phyloP scores from a whole-genome alignment of 2,888 invertebrate genomes.

The Diaprepes abbreviatus region DNA sequence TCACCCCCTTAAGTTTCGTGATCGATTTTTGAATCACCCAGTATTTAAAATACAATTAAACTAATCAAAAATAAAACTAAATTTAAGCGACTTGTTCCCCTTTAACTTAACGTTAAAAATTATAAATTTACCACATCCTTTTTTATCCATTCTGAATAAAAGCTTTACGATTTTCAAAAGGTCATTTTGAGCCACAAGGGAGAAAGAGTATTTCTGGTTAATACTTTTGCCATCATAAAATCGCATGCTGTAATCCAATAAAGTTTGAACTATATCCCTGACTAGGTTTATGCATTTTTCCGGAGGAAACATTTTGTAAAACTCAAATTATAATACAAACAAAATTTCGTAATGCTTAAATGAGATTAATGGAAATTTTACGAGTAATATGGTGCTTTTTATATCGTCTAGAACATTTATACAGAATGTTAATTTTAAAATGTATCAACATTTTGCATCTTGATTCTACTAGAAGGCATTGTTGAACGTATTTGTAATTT shows the following conservation, averaged over 20 bases:
- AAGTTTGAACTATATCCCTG: background rate
- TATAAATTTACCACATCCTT: background rate
- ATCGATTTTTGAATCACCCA: no score
- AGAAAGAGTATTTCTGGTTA: background rate
- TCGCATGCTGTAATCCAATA: constrained; percentile 14
- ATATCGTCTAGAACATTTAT: no score
- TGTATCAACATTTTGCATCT: no score
- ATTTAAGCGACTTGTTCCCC: no score
- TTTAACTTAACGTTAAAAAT: background rate
- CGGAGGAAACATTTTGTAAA: background rate
- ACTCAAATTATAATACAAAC: background rate
- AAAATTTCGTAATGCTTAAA: background rate
- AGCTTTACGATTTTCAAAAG: background rate
- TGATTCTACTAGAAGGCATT: no score
- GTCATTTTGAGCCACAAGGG: background rate
- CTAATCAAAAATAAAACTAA: no score
- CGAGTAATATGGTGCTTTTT: no score
- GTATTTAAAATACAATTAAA: no score
- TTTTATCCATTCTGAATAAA: background rate
- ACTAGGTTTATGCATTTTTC: constrained; percentile 2
- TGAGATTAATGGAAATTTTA: background rate
- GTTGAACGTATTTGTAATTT: no score
- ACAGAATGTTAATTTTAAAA: no score
- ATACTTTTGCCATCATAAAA: background rate
- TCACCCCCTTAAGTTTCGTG: no score